These are phyloP conservation scores for Perizoma flavofasciatum DNA, from an alignment of 2,888 invertebrate species.

Conservation along the genomic window DNA sequence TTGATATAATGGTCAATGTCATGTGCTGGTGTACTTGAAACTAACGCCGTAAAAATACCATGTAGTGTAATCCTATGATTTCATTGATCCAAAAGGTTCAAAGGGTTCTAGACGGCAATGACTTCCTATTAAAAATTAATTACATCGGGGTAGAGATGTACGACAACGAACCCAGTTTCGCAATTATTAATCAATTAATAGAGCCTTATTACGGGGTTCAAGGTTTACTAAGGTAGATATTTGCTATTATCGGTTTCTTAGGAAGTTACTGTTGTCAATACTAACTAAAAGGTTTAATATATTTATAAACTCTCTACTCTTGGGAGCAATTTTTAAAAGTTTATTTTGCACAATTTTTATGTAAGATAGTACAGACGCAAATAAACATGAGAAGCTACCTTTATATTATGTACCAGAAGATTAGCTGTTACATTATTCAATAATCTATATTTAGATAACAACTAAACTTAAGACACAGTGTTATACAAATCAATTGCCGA, in stretches of 20 bases:
- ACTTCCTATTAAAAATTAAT: constrained; percentile 43
- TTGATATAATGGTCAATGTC: constrained; percentile 71
- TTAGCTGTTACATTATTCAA: constrained; percentile 61
- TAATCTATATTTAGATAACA: constrained; percentile 50
- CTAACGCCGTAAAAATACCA: constrained; percentile 42
- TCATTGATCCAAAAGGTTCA: constrained; percentile 36
- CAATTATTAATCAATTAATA: constrained; percentile 10
- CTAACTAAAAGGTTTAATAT: not conserved
- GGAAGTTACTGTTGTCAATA: constrained; percentile 20
- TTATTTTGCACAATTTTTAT: constrained; percentile 7
- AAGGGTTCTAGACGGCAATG: constrained; percentile 34
- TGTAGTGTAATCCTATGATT: constrained; percentile 33
- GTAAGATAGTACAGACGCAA: constrained; percentile 57
- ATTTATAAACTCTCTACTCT: too few relatives aligned
- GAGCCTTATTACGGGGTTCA: constrained; percentile 40
- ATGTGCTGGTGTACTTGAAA: constrained; percentile 71
- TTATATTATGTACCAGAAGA: constrained; percentile 60
- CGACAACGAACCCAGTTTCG: constrained; percentile 32
- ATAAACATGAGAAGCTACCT: constrained; percentile 73
- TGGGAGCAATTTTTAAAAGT: not conserved
- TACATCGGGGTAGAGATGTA: constrained; percentile 26
- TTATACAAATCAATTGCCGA: constrained; percentile 64
- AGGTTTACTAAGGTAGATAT: constrained; percentile 46
- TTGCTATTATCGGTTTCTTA: constrained; percentile 40
- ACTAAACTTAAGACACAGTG: constrained; percentile 66